A percentile compares a stretch with the other conserved stretches of the same genome.
Conservation (phyloP, 2,113 vertebrate genomes). For the Accipiter virgatus region DNA sequence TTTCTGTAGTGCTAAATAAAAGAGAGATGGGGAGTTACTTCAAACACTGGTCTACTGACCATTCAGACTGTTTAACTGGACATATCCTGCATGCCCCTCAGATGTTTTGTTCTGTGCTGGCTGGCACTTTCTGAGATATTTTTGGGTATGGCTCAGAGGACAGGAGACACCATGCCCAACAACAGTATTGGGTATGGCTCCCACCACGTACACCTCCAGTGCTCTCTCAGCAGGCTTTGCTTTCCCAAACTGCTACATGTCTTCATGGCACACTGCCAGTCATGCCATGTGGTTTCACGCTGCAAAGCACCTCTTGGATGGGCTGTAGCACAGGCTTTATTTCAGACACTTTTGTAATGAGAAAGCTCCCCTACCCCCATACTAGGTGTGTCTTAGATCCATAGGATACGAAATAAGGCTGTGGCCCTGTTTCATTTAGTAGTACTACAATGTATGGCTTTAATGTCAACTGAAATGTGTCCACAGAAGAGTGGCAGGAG, state of each 20-base stretch:
- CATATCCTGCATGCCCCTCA: neutral
- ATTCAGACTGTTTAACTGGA: neutral
- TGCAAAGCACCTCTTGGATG: neutral
- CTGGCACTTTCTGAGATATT: neutral
- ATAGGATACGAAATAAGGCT: neutral
- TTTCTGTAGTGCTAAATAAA: neutral
- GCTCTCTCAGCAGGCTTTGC: neutral
- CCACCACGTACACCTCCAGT: fast-evolving
- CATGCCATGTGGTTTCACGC: too few relatives aligned
- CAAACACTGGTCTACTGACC: neutral
- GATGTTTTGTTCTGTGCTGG: neutral
- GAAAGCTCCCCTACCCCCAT: neutral
- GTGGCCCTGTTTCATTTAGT: neutral
- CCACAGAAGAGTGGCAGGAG: neutral
- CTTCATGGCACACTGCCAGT: fast-evolving
- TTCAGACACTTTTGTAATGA: neutral
- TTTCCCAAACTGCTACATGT: neutral
- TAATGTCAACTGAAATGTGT: neutral
- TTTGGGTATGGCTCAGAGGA: neutral
- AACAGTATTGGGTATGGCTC: neutral
- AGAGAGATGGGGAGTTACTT: neutral
- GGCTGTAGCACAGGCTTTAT: neutral
- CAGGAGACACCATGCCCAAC: neutral
- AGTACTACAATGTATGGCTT: neutral
- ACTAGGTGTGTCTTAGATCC: neutral